Conservation (phyloP, 2,113 vertebrate species). For the Ctenodactylus gundi region DNA sequence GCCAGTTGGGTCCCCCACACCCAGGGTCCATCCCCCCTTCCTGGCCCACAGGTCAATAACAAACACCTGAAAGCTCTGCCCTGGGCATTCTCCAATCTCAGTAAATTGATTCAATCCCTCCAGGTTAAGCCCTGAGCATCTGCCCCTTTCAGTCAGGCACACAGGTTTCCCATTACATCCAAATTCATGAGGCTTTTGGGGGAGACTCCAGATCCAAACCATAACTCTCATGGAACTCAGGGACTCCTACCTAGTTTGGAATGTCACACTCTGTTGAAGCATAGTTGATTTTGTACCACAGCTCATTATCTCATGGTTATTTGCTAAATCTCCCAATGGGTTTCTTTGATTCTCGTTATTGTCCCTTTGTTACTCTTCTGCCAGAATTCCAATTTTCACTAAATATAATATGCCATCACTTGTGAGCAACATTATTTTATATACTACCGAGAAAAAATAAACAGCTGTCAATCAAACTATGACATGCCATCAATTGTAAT, state of each 20-base stretch:
- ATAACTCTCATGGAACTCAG: background rate
- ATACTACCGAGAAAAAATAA: constrained; percentile 5
- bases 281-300: background rate
- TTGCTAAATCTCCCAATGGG: background rate
- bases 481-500: background rate
- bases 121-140: too few relatives aligned
- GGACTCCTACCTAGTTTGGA: background rate
- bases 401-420: background rate
- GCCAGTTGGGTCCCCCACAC: too few relatives aligned
- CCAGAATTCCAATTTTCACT: constrained; percentile 5
- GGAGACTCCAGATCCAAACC: too few relatives aligned
- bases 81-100: too few relatives aligned
- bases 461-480: background rate
- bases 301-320: background rate
- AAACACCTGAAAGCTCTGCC: too few relatives aligned
- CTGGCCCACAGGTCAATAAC: too few relatives aligned
- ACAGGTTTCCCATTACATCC: too few relatives aligned
- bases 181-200: too few relatives aligned
- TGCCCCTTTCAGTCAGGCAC: too few relatives aligned
- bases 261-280: background rate
- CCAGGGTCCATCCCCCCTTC: too few relatives aligned
- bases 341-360: background rate
- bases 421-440: background rate
- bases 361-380: background rate
- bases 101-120: too few relatives aligned